Conservation (phyloP, 2,113 vertebrate species). For the Callospermophilus lateralis region DNA sequence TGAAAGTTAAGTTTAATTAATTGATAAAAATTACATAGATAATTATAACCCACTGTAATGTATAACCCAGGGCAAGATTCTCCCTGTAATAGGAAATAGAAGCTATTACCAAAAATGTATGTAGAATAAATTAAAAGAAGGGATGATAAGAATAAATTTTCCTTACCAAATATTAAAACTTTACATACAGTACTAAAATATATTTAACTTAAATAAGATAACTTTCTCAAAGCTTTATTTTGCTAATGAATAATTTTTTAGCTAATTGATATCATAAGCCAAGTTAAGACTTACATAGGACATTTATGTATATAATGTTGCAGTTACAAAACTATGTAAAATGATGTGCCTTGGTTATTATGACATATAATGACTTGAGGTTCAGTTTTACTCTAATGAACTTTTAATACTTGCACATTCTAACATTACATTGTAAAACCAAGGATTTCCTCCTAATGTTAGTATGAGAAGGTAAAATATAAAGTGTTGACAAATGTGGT, state of each 20-base stretch:
- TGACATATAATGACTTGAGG: background rate
- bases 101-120: constrained; percentile 57
- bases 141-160: constrained; percentile 47
- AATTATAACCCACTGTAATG: background rate
- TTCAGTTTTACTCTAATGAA: constrained; percentile 33
- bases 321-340: constrained; percentile 9
- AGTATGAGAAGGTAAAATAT: constrained; percentile 39
- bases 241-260: constrained; percentile 42
- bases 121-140: background rate
- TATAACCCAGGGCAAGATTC: background rate
- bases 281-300: constrained; percentile 54
- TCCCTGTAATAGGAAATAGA: background rate
- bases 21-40: background rate
- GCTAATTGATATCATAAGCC: background rate
- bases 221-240: constrained; percentile 51
- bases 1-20: constrained; percentile 50
- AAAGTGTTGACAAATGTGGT: background rate
- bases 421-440: constrained; percentile 22
- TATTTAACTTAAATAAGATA: constrained; percentile 55
- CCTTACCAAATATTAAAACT: constrained; percentile 51
- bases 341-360: constrained; percentile 16
- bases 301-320: constrained; percentile 33
- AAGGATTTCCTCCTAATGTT: background rate
- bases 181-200: constrained; percentile 22
- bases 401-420: constrained; percentile 30